A percentile compares a stretch with the other conserved stretches of the same genome.
These are phyloP conservation scores for Rana temporaria DNA, from an alignment of 2,113 vertebrate genomes.

Conservation along the genomic window DNA sequence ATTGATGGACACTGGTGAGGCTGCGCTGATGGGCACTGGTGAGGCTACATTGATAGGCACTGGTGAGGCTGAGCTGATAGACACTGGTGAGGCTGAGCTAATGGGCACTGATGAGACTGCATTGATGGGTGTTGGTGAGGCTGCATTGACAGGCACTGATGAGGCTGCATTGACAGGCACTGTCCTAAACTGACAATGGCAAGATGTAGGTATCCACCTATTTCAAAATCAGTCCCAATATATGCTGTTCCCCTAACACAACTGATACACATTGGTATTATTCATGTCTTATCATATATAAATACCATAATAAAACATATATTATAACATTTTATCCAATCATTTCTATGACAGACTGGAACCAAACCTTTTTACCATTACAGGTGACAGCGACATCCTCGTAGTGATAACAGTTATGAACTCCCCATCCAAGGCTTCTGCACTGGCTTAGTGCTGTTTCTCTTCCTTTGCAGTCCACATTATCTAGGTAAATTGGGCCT, in stretches of 20 bases:
- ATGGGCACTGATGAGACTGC: too few relatives aligned
- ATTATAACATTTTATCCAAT: neutral
- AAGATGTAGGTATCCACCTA: neutral
- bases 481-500: slow-evolving; percentile 89
- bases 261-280: neutral
- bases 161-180: too few relatives aligned
- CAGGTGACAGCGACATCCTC: slow-evolving; percentile 92
- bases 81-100: too few relatives aligned
- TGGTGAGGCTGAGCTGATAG: too few relatives aligned
- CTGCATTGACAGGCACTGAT: too few relatives aligned
- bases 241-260: neutral
- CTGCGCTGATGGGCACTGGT: too few relatives aligned
- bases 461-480: slow-evolving; percentile 89
- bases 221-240: neutral
- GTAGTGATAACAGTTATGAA: slow-evolving; percentile 98
- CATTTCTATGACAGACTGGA: neutral
- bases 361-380: slow-evolving; percentile 73
- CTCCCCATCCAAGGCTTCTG: slow-evolving; percentile 87
- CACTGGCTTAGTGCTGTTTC: slow-evolving; percentile 86
- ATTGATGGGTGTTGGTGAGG: too few relatives aligned
- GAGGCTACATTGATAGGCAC: too few relatives aligned
- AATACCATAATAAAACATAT: neutral
- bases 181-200: too few relatives aligned
- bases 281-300: neutral
- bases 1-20: too few relatives aligned